These are phyloP conservation scores for Leptinotarsa peninsularis DNA, from an alignment of 2,888 invertebrate species.

Conservation along the genomic window DNA sequence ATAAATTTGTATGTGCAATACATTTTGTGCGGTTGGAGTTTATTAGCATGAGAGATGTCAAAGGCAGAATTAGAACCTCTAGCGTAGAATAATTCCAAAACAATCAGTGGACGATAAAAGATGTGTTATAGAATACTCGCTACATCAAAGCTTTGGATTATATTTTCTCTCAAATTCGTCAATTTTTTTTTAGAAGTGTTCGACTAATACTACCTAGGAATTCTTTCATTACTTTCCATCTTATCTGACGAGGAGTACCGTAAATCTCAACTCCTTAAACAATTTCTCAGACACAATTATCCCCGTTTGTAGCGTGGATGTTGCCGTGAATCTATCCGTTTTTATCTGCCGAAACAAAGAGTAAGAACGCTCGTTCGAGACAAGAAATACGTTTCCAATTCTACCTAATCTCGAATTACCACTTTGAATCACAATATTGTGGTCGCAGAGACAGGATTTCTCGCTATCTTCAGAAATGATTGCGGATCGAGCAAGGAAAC, in stretches of 20 bases:
- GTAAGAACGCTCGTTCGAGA: conserved; percentile 37
- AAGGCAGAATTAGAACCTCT: too few relatives aligned
- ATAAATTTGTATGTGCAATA: too few relatives aligned
- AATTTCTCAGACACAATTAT: conserved; percentile 35
- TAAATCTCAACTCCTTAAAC: conserved; percentile 27
- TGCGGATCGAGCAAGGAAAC: conserved; percentile 46
- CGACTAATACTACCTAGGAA: neutral
- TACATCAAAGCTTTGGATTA: too few relatives aligned
- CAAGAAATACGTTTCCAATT: conserved; percentile 46
- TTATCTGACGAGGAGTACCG: neutral
- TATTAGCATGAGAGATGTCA: too few relatives aligned
- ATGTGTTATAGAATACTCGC: too few relatives aligned
- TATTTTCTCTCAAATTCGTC: too few relatives aligned
- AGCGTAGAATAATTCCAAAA: too few relatives aligned
- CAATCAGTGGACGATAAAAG: too few relatives aligned
- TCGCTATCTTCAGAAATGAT: conserved; percentile 47
- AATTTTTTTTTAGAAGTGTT: too few relatives aligned
- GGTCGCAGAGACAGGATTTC: conserved; percentile 40
- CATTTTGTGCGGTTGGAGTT: too few relatives aligned
- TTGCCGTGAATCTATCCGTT: conserved; percentile 34
- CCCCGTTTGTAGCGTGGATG: conserved; percentile 25
- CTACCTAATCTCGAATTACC: conserved; percentile 46
- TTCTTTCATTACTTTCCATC: neutral
- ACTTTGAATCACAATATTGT: conserved; percentile 44
- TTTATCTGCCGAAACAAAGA: conserved; percentile 38